A percentile compares a stretch with the other conserved stretches of the same genome.
phyloP scores from a whole-genome alignment of 2,888 invertebrate genomes.

The Brassicogethes aeneus region DNA sequence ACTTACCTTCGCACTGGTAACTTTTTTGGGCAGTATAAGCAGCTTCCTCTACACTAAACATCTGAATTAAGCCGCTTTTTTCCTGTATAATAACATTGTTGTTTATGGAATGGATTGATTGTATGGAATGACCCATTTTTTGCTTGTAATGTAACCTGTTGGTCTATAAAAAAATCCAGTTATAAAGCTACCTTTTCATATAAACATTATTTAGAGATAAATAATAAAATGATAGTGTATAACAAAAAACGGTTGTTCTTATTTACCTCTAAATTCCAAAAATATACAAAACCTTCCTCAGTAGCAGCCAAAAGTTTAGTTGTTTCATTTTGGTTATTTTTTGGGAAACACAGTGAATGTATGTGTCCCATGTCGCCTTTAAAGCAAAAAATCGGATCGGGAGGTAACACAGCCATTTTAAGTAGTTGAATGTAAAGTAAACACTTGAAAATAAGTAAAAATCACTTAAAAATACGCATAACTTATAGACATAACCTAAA shows the following conservation, averaged over 20 bases:
- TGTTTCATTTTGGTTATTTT: conserved; percentile 45
- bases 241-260: too few relatives aligned
- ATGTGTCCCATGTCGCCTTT: conserved; percentile 64
- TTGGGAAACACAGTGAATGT: conserved; percentile 63
- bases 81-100: conserved; percentile 63
- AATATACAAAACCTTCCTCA: conserved; percentile 62
- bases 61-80: conserved; percentile 60
- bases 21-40: conserved; percentile 51
- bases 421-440: too few relatives aligned
- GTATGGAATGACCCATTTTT: conserved; percentile 54
- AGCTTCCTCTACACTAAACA: conserved; percentile 50
- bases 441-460: too few relatives aligned
- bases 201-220: too few relatives aligned
- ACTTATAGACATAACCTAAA: too few relatives aligned
- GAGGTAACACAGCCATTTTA: conserved; percentile 64
- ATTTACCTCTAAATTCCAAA: conserved; percentile 74
- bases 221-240: too few relatives aligned
- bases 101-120: conserved; percentile 51
- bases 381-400: conserved; percentile 68
- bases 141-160: conserved; percentile 61
- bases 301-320: conserved; percentile 62
- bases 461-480: too few relatives aligned
- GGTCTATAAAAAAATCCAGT: conserved; percentile 46
- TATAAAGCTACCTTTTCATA: too few relatives aligned
- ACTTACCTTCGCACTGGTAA: conserved; percentile 51